phyloP scores from a whole-genome alignment of 2,797 vertebrate species.

The Lophura swinhoii region DNA sequence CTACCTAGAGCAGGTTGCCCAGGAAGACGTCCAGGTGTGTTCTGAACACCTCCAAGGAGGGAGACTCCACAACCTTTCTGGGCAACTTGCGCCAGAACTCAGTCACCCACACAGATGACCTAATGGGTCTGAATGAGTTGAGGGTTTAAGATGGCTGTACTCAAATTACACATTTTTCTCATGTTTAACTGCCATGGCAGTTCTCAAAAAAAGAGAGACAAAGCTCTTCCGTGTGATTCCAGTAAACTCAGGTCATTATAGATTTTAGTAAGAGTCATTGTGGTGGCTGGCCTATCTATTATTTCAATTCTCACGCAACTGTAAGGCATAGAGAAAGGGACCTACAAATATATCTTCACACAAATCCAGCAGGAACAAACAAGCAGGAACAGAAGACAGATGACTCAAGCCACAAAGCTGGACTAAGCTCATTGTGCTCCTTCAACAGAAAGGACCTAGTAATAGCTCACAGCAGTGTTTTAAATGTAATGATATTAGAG shows the following conservation, averaged over 20 bases:
- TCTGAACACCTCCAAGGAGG: not conserved
- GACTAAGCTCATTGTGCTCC: not conserved
- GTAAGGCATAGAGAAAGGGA: not conserved
- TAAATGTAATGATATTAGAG: not conserved
- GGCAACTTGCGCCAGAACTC: not conserved
- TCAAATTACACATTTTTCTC: not conserved
- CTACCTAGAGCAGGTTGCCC: not conserved
- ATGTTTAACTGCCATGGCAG: not conserved
- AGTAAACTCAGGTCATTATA: not conserved
- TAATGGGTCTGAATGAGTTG: not conserved
- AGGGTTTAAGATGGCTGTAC: not conserved
- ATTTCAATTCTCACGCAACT: not conserved
- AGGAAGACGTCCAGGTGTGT: not conserved
- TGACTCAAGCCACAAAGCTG: not conserved
- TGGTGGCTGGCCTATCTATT: not conserved
- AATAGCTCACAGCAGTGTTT: not conserved
- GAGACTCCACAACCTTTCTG: not conserved
- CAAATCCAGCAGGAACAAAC: constrained; percentile 27
- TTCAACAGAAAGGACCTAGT: not conserved
- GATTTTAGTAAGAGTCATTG: not conserved
- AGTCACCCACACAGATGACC: not conserved
- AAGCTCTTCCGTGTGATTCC: not conserved
- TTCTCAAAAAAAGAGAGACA: not conserved
- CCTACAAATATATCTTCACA: not conserved
- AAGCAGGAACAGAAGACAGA: not conserved